Evolutionary conservation across 2,888 invertebrate genomes (phyloP), one percentile per base, ranked within the genome.

Genomic region (Opisthograptis luteolata): DNA sequence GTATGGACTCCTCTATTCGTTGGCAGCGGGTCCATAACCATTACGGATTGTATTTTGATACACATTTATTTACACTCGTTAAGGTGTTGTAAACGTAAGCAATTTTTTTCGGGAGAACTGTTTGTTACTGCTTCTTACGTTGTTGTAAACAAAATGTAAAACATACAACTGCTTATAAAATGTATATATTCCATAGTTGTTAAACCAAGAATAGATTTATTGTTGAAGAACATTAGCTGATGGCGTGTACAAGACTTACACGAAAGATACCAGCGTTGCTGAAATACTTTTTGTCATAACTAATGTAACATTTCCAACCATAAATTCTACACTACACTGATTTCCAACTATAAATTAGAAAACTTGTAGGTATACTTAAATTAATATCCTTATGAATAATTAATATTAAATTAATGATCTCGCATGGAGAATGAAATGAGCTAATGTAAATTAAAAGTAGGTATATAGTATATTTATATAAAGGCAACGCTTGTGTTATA

Each of bases 1-100:
- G 85, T 87, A 87, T 88, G 81, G 87, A 88, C 87, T 87, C 76
- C 67, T 76, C 80, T 84, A 85, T 83, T 79, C 77, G 81, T 79
- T 80, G 72, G 70, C 78, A 73, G 77, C 60, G 77, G 73, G 87
- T 86, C 83, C 80, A 88, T 87, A 87, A 87, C 83, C 81, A 86
- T 87, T 85, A 85, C 79, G 66, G 82, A 84, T 81, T 81, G 81
- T 84, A 81, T 85, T 85, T 81, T 79, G 78, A 81, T 84, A 84
- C 76, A 84, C 72, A 76, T 83, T 84, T 79, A 82, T 82, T 80
- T 79, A 83, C 78, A 75, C 79, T 82, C 73, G 79, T 82, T 81
- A 79, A 75, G 68, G 66, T 60, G 60, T 65, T 63, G 61, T 66
- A 60, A 60, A 56, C 56, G 30, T 27, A 52, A 52, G 62, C 62